Base-by-base conservation (phyloP, 2,113 vertebrate genomes). In the Nannobrachium achirus region DNA sequence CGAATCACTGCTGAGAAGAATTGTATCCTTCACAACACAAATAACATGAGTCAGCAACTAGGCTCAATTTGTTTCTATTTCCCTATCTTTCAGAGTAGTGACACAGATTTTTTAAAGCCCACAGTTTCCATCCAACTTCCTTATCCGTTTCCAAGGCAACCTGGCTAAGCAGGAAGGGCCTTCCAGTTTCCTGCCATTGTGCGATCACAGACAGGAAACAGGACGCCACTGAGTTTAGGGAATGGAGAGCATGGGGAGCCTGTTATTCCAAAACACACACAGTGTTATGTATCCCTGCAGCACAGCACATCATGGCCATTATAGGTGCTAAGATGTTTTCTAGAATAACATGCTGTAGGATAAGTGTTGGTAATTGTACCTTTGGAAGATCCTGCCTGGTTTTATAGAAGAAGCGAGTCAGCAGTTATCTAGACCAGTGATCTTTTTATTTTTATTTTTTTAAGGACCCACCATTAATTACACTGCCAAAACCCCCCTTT, bases 151-250 rank as follows among this genome's bases (percentile, higher is more conserved):
- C 94, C 94, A 93, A 88, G 86, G 93, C 76, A 87, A 93, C 92
- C 86, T 60, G 82, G 0, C 75, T 91, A 88, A 93, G 92, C 92
- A 95, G 94, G 95, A 98, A 97, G 92, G 75, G 6, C 84, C 84
- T 93, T 94, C 91, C 20, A 49, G 85, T 92, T 98, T 99, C 97
- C 97, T 96, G 89, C 93, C 82, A 98, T 98, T 99, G 96, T 94
- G 11, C 15, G 61, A 76, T 89, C 81, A 66, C 83, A 96, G 91
- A 78, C 53, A 70, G 93, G 93, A 91, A 94, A 93, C 93, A 94
- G 95, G 95, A 96, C 91, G 91, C 56, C 19, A 86, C 80, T 91
- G 92, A 85, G 94, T 75, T n/a, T n/a, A 63, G 73, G 79, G 84
- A 86, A 81, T 72, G 71, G 73, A 50, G 68, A 56, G 66, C 25